Evolutionary conservation across 2,888 invertebrate genomes (phyloP).

Genomic region (Argyra leucocephala): DNA sequence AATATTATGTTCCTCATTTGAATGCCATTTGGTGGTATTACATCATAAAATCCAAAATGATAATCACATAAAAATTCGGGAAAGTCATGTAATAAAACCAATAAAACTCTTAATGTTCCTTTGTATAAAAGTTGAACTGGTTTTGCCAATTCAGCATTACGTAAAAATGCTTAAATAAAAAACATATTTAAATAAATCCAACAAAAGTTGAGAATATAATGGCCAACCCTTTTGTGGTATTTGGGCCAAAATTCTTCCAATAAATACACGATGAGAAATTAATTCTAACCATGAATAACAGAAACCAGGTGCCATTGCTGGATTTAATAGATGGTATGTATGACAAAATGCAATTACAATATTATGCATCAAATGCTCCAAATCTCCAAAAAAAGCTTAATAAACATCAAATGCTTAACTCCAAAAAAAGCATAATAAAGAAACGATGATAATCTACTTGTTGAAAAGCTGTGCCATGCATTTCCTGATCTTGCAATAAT

Average conservation of each 20-base stretch:
- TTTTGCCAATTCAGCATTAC: conserved; percentile 92
- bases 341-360: conserved; percentile 91
- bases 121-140: conserved; percentile 91
- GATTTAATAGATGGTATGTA: conserved; percentile 85
- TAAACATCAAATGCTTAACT: too few relatives aligned
- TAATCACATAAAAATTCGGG: conserved; percentile 99
- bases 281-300: conserved; percentile 98
- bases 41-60: conserved; percentile 98
- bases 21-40: conserved; percentile 97
- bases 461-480: conserved; percentile 73
- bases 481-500: conserved; percentile 90
- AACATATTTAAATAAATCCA: conserved; percentile 92
- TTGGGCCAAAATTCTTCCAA: conserved; percentile 83
- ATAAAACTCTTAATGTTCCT: conserved; percentile 84
- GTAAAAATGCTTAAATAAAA: conserved; percentile 89
- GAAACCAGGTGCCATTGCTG: conserved; percentile 89
- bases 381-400: conserved; percentile 85
- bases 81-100: conserved; percentile 95
- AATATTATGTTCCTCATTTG: conserved; percentile 97
- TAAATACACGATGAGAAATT: conserved; percentile 91
- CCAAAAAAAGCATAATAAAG: conserved; percentile 91
- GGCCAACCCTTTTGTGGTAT: conserved; percentile 94
- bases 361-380: conserved; percentile 83
- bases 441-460: conserved; percentile 96
- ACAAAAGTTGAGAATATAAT: conserved; percentile 90